These are phyloP conservation scores for Halictus quadricinctus DNA, from an alignment of 2,888 invertebrate species.

Conservation along the genomic window DNA sequence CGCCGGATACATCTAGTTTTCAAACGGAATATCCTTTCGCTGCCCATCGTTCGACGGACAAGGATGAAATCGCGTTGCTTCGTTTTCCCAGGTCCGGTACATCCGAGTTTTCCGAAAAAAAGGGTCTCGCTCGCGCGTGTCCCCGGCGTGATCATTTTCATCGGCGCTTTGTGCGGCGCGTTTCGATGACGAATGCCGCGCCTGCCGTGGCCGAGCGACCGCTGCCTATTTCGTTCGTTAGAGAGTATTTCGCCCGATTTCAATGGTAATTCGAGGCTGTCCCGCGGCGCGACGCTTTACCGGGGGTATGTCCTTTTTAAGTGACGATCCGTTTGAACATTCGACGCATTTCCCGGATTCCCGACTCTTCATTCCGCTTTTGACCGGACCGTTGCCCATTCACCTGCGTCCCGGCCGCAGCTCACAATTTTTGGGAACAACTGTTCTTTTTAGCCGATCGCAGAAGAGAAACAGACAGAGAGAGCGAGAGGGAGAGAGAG, in stretches of 20 bases:
- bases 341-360: slow-evolving; percentile 44
- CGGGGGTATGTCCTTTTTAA: slow-evolving; percentile 56
- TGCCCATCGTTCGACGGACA: not conserved
- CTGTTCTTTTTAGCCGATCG: slow-evolving; percentile 35
- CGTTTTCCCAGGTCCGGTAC: not conserved
- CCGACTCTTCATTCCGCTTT: slow-evolving; percentile 54
- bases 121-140: not conserved
- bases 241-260: slow-evolving; percentile 54
- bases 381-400: slow-evolving; percentile 37
- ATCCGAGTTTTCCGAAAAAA: slow-evolving; percentile 8
- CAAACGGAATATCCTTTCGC: not conserved
- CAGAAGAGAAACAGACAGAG: not conserved
- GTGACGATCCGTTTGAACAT: slow-evolving; percentile 57
- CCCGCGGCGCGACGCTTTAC: slow-evolving; percentile 53
- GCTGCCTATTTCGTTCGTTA: slow-evolving; percentile 56
- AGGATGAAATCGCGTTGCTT: not conserved
- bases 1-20: not conserved
- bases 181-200: slow-evolving; percentile 42
- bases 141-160: slow-evolving; percentile 53
- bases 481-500: not conserved
- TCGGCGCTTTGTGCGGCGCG: slow-evolving; percentile 51
- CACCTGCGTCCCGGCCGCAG: slow-evolving; percentile 24
- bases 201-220: slow-evolving; percentile 21
- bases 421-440: slow-evolving; percentile 25
- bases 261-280: slow-evolving; percentile 58